Conservation (phyloP, 2,797 vertebrate species). For the Onychomys arenicola region DNA sequence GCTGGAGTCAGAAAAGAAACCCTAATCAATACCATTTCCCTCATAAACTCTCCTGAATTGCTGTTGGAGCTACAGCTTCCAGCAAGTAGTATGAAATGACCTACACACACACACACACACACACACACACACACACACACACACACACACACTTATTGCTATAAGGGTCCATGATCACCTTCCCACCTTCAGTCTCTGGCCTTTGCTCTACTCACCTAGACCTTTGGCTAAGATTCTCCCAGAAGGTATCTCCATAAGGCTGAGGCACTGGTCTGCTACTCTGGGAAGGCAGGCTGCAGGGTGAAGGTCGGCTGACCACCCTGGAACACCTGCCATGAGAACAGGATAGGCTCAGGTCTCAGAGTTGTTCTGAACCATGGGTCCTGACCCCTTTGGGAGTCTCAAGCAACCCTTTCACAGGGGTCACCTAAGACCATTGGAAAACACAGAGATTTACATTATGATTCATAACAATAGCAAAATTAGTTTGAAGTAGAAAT, state of each 20-base stretch:
- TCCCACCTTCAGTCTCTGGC: background rate
- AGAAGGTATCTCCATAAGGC: constrained; percentile 38
- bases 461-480: background rate
- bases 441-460: background rate
- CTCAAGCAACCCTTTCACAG: background rate
- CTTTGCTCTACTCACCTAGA: constrained; percentile 72
- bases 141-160: background rate
- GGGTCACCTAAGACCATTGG: background rate
- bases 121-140: no score
- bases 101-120: background rate
- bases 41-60: background rate
- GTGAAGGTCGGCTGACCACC: constrained; percentile 75
- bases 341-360: background rate
- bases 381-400: background rate
- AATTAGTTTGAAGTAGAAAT: background rate
- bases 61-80: background rate
- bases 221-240: constrained; percentile 74
- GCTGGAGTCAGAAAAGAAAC: background rate
- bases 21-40: background rate
- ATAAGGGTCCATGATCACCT: background rate
- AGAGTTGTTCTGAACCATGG: background rate
- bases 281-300: background rate
- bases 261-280: constrained; percentile 14
- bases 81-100: background rate
- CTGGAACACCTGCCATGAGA: constrained; percentile 77